phyloP scores from a whole-genome alignment of 1,140 invertebrate genomes.

The Caenorhabditis brenneri region DNA sequence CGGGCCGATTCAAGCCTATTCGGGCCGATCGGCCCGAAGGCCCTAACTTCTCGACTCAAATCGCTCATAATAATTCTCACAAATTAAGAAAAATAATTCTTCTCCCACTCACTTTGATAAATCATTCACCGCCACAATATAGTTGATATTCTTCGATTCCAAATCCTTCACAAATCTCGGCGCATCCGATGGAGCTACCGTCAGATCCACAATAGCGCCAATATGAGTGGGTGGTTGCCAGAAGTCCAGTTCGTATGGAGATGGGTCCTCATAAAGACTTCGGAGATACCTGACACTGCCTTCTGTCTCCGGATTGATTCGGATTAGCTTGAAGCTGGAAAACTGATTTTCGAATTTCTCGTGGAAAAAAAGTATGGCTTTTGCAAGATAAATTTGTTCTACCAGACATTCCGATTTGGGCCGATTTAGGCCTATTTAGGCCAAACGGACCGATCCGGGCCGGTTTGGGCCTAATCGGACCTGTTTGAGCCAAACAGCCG shows the following conservation, averaged over 20 bases:
- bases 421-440: no score
- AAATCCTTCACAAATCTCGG: slow-evolving; percentile 62
- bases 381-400: no score
- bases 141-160: slow-evolving; percentile 61
- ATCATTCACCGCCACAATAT: slow-evolving; percentile 68
- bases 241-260: slow-evolving; percentile 64
- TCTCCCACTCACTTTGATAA: slow-evolving; percentile 66
- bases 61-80: no score
- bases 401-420: no score
- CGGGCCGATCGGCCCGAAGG: no score
- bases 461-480: no score
- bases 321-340: slow-evolving; percentile 67
- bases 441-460: no score
- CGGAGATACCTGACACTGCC: slow-evolving; percentile 59
- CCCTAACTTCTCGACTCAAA: no score
- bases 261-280: slow-evolving; percentile 56
- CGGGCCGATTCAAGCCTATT: no score
- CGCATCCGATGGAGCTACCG: slow-evolving; percentile 63
- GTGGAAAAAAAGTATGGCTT: no score
- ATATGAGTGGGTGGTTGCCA: slow-evolving; percentile 65
- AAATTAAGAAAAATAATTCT: no score
- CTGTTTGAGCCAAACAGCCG: no score
- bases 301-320: slow-evolving; percentile 64
- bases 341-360: not conserved
- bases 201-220: slow-evolving; percentile 62